These are phyloP conservation scores for Calypte anna DNA, from an alignment of 2,113 vertebrate genomes.

Conservation along the genomic window DNA sequence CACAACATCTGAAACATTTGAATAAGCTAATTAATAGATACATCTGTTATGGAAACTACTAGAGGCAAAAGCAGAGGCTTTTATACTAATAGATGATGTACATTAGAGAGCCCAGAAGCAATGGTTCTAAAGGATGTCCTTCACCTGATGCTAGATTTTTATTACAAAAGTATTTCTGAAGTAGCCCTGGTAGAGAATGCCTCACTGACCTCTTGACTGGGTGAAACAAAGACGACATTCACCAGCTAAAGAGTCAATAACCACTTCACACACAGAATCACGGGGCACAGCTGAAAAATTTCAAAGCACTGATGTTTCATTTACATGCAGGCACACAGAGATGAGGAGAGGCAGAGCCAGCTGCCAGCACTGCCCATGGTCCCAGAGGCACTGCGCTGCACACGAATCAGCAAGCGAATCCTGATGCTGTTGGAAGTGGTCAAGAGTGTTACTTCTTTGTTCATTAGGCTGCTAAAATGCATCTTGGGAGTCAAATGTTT, in stretches of 20 bases:
- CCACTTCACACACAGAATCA: not conserved
- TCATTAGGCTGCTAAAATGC: not conserved
- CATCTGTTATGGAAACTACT: not conserved
- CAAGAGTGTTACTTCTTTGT: not conserved
- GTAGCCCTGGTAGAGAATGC: not conserved
- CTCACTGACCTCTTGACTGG: not conserved
- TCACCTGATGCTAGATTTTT: not conserved
- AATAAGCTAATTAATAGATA: not conserved
- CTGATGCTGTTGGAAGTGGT: not conserved
- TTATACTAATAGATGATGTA: not conserved
- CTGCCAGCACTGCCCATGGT: fast-evolving
- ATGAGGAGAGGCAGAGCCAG: not conserved
- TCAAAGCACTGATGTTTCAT: not conserved
- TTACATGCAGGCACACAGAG: fast-evolving
- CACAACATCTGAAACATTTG: not conserved
- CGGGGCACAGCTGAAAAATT: not conserved
- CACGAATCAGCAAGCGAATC: not conserved
- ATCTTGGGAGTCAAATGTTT: not conserved
- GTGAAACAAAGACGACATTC: not conserved
- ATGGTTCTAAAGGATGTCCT: not conserved
- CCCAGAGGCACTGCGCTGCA: not conserved
- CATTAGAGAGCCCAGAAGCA: not conserved
- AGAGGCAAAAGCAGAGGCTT: not conserved
- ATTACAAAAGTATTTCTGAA: not conserved
- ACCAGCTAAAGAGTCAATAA: not conserved